Percentiles rank a stretch among this genome's conserved stretches.
Evolutionary conservation across 1,140 invertebrate genomes (phyloP).

Genomic region (Drosophila guanche): DNA sequence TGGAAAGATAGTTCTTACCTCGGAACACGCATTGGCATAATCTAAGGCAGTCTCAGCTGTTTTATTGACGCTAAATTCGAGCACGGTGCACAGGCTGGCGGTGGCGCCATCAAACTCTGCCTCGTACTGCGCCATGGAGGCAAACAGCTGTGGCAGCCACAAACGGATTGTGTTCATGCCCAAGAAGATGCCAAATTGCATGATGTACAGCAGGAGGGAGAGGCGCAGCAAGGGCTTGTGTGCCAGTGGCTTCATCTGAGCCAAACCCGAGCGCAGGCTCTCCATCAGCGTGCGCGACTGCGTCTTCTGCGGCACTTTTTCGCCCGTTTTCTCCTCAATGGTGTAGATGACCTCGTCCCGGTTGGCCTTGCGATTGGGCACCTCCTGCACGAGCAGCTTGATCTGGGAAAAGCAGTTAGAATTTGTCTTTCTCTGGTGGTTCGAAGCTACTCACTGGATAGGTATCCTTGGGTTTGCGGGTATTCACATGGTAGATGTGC

Average conservation of each 20-base stretch:
- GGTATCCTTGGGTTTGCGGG: conserved; percentile 85
- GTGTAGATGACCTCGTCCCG: conserved; percentile 65
- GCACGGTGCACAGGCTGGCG: conserved; percentile 71
- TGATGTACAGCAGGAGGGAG: conserved; percentile 65
- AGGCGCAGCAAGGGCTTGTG: conserved; percentile 70
- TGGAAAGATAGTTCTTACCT: conserved; percentile 33
- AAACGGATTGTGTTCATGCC: conserved; percentile 80
- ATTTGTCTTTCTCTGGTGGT: not conserved
- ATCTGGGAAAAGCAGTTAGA: conserved; percentile 37
- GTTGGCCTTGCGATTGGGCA: conserved; percentile 51
- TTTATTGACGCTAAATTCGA: conserved; percentile 75
- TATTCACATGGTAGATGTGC: conserved; percentile 84
- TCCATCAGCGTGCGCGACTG: conserved; percentile 48
- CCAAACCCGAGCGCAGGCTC: conserved; percentile 58
- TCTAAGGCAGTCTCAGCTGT: conserved; percentile 57
- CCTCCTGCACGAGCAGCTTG: conserved; percentile 65
- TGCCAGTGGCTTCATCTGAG: conserved; percentile 75
- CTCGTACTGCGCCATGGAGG: conserved; percentile 77
- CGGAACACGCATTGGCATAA: conserved; percentile 49
- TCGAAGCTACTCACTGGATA: conserved; percentile 86
- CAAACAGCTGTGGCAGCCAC: conserved; percentile 80
- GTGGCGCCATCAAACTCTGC: conserved; percentile 21
- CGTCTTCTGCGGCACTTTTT: conserved; percentile 16
- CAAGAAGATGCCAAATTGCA: conserved; percentile 79
- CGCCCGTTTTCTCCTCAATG: conserved; percentile 59